A percentile compares a stretch with the other conserved stretches of the same genome.
Conservation (phyloP, 2,888 invertebrate species). For the Pseudococcus viburni region DNA sequence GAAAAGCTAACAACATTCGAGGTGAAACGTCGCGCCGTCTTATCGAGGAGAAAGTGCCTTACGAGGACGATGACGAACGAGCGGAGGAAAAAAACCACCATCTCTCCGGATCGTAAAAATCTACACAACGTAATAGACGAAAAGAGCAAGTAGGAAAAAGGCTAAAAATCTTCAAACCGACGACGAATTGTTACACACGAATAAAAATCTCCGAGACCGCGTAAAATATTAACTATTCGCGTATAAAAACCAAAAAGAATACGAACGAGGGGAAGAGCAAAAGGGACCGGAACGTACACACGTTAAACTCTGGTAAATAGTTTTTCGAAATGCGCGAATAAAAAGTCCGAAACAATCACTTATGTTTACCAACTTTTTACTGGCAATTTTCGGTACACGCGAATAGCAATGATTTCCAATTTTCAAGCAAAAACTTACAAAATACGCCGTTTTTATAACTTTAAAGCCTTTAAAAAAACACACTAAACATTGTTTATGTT, state of each 20-base stretch:
- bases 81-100: neutral
- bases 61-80: conserved; percentile 29
- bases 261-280: neutral
- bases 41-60: conserved; percentile 36
- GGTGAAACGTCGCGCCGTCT: conserved; percentile 19
- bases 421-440: conserved; percentile 37
- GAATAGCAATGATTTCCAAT: conserved; percentile 47
- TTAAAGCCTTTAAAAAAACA: conserved; percentile 48
- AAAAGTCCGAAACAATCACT: conserved; percentile 47
- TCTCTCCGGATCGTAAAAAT: neutral
- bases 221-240: conserved; percentile 33
- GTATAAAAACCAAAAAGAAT: neutral
- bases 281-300: neutral
- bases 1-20: conserved; percentile 36
- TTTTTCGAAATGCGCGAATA: conserved; percentile 37
- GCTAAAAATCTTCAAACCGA: neutral
- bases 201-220: conserved; percentile 18
- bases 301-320: conserved; percentile 26
- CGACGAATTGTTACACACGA: neutral
- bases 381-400: conserved; percentile 40
- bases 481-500: conserved; percentile 45
- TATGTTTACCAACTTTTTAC: conserved; percentile 45
- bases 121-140: neutral
- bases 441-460: conserved; percentile 44
- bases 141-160: neutral